phyloP scores from a whole-genome alignment of 53 echinoderm and acorn worm genomes.

The Stichopus horrens region DNA sequence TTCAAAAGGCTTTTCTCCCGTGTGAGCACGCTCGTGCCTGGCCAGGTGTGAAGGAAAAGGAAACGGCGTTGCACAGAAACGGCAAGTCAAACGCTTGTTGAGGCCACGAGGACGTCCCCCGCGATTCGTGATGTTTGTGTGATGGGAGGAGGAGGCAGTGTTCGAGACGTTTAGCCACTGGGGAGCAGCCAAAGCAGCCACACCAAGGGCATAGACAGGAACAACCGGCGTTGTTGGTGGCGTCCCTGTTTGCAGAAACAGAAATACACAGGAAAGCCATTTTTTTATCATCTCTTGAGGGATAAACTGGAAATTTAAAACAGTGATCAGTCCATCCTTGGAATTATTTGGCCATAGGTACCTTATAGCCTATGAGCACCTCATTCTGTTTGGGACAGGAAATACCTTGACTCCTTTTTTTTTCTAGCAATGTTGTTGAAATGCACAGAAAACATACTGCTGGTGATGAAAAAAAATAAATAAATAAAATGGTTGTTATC shows the following conservation, averaged over 20 bases:
- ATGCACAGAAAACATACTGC: no score
- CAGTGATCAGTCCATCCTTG: no score
- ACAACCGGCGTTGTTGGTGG: not conserved
- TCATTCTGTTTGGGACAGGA: no score
- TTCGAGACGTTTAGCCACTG: not conserved
- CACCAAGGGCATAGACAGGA: not conserved
- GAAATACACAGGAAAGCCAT: constrained; percentile 3
- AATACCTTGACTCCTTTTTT: no score
- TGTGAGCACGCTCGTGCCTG: not conserved
- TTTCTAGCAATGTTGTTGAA: no score
- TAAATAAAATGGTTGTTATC: no score
- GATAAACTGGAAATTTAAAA: no score
- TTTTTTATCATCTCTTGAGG: not conserved
- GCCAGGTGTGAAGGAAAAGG: not conserved
- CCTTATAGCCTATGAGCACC: no score
- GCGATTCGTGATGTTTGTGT: not conserved
- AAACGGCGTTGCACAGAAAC: not conserved
- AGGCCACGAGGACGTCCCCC: not conserved
- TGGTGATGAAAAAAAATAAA: no score
- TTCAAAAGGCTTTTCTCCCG: constrained; percentile 23
- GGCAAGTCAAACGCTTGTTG: not conserved
- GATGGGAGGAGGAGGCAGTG: not conserved
- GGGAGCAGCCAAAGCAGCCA: not conserved
- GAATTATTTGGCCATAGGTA: no score
- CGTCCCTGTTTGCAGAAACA: not conserved